Percentiles rank a stretch among this genome's conserved stretches.
Evolutionary conservation across 2,113 vertebrate genomes (phyloP).

Genomic region (Entelurus aequoreus): DNA sequence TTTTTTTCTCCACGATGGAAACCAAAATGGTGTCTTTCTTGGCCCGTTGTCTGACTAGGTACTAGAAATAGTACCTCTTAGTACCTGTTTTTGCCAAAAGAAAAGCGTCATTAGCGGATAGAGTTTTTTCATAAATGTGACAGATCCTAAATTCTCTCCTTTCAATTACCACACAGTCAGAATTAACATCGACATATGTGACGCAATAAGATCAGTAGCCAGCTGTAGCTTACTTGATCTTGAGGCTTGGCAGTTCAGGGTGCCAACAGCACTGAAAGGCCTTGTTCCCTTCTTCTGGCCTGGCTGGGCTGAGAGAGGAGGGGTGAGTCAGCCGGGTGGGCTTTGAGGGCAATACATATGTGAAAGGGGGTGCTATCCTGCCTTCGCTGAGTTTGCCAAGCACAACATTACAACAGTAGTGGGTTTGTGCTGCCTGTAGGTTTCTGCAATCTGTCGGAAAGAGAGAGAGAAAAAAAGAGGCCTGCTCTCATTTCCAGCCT

Average conservation of each 20-base stretch:
- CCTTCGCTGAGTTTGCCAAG: conserved; percentile 52
- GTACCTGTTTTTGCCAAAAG: neutral
- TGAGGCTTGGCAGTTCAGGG: conserved; percentile 50
- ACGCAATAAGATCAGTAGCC: conserved; percentile 46
- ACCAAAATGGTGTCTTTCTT: no score
- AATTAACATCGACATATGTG: conserved; percentile 51
- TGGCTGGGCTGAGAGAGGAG: conserved; percentile 31
- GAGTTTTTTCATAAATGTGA: conserved; percentile 21
- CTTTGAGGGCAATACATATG: conserved; percentile 28
- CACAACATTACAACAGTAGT: conserved; percentile 64
- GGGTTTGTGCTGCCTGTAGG: conserved; percentile 51
- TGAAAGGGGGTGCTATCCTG: conserved; percentile 37
- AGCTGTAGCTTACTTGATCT: conserved; percentile 51
- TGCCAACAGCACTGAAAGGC: conserved; percentile 60
- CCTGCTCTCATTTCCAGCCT: conserved; percentile 44
- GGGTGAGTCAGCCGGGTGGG: conserved; percentile 7
- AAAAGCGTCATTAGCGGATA: neutral
- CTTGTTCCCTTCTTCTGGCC: conserved; percentile 52
- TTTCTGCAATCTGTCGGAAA: conserved; percentile 27
- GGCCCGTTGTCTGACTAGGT: no score
- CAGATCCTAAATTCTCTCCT: conserved; percentile 32
- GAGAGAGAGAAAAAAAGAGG: conserved; percentile 32
- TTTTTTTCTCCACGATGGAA: no score
- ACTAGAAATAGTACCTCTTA: neutral
- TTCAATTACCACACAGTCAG: conserved; percentile 27